Evolutionary conservation across 2,113 vertebrate species (phyloP).

Genomic region (Potamarius usumacintae): DNA sequence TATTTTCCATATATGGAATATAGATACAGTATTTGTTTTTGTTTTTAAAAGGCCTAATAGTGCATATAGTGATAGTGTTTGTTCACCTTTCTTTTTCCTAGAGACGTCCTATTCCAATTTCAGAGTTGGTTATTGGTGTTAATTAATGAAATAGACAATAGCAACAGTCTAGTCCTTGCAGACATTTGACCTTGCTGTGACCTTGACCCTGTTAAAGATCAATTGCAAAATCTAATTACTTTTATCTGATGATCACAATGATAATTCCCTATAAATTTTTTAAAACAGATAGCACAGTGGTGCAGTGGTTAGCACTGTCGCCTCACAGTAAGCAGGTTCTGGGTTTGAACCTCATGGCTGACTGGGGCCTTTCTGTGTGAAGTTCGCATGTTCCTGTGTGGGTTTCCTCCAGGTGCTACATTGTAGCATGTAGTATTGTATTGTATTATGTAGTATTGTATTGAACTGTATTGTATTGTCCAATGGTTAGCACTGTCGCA

Average conservation of each 20-base stretch:
- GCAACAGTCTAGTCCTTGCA: neutral
- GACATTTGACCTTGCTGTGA: neutral
- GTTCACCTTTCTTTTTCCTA: neutral
- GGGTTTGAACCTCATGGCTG: no score
- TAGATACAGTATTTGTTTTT: no score
- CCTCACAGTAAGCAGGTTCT: no score
- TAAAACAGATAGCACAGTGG: neutral
- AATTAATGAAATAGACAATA: neutral
- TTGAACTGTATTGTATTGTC: no score
- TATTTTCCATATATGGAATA: neutral
- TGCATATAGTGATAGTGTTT: neutral
- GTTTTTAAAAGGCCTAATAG: no score
- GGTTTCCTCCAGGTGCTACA: no score
- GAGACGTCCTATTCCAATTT: neutral
- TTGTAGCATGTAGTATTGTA: no score
- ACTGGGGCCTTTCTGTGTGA: no score
- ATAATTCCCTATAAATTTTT: neutral
- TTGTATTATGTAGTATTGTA: no score
- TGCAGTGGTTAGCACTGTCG: no score
- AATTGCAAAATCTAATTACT: neutral
- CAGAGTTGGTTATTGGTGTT: neutral
- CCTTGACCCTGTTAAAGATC: neutral
- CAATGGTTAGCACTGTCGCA: no score
- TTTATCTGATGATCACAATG: neutral
- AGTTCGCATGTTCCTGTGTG: no score